Conservation (phyloP, 1,140 invertebrate species). For the Rhopalosiphum maidis region DNA sequence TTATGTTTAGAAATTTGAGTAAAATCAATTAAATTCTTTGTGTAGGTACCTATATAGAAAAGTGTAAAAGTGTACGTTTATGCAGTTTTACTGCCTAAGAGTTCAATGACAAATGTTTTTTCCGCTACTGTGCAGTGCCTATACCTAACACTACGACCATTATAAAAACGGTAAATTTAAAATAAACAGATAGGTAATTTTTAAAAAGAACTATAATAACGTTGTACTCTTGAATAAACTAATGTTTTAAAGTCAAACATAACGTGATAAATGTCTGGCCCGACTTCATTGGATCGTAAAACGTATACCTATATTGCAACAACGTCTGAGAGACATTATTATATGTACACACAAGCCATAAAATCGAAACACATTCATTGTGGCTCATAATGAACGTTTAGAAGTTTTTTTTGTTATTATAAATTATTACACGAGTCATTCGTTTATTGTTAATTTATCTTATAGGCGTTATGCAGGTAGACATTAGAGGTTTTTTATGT, state of each 20-base stretch:
- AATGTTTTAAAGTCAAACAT: not conserved
- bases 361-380: conserved; percentile 1
- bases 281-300: conserved; percentile 6
- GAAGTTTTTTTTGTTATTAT: conserved; percentile 16
- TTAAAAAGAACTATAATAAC: not conserved
- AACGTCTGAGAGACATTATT: conserved; percentile 1
- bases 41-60: not conserved
- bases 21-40: not conserved
- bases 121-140: not conserved
- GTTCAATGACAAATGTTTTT: not conserved
- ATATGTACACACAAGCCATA: not conserved
- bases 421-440: conserved; percentile 35
- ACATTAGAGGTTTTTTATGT: not conserved
- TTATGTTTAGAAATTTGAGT: not conserved
- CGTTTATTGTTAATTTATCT: conserved; percentile 27
- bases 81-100: not conserved
- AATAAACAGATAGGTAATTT: not conserved
- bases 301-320: not conserved
- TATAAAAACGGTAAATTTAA: not conserved
- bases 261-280: not conserved
- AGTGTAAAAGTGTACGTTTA: not conserved
- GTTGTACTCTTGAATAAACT: not conserved
- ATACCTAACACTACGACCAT: not conserved
- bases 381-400: not conserved
- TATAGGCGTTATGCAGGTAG: not conserved